Percentiles rank a stretch among this genome's conserved stretches.
Evolutionary conservation across 2,888 invertebrate species (phyloP).

Genomic region (Pollenia griseotomentosa): DNA sequence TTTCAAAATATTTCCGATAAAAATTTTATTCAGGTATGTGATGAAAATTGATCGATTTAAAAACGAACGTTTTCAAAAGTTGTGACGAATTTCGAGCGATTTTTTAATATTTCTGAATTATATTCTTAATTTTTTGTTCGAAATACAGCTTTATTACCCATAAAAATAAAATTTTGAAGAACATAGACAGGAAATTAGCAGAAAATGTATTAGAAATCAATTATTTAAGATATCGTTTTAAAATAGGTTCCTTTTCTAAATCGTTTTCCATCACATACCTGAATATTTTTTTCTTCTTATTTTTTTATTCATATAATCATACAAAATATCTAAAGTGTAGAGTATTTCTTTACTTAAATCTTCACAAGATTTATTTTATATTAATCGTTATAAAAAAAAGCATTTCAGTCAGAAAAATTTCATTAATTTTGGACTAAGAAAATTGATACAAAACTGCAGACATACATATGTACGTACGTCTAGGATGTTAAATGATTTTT

Average conservation of each 20-base stretch:
- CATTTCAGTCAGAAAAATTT: slow-evolving; percentile 67
- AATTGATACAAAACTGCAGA: slow-evolving; percentile 47
- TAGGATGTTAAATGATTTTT: slow-evolving; percentile 33
- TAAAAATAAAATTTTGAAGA: too few relatives aligned
- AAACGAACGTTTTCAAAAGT: too few relatives aligned
- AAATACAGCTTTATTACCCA: too few relatives aligned
- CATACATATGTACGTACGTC: background rate
- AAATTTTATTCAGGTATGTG: too few relatives aligned
- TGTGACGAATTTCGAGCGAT: too few relatives aligned
- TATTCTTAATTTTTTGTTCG: too few relatives aligned
- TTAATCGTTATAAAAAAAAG: slow-evolving; percentile 60
- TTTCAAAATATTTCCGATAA: too few relatives aligned
- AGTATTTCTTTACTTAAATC: slow-evolving; percentile 67
- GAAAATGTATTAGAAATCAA: too few relatives aligned
- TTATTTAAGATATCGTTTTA: background rate
- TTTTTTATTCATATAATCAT: slow-evolving; percentile 63
- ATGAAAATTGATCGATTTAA: too few relatives aligned
- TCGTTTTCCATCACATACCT: background rate
- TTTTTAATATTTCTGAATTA: too few relatives aligned
- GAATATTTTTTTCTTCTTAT: background rate
- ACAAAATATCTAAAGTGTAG: slow-evolving; percentile 66
- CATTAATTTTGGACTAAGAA: slow-evolving; percentile 57
- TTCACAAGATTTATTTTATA: slow-evolving; percentile 60
- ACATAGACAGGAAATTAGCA: too few relatives aligned
- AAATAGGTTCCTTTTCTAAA: background rate